phyloP scores from a whole-genome alignment of 1,140 invertebrate genomes.

The Monochamus saltuarius region DNA sequence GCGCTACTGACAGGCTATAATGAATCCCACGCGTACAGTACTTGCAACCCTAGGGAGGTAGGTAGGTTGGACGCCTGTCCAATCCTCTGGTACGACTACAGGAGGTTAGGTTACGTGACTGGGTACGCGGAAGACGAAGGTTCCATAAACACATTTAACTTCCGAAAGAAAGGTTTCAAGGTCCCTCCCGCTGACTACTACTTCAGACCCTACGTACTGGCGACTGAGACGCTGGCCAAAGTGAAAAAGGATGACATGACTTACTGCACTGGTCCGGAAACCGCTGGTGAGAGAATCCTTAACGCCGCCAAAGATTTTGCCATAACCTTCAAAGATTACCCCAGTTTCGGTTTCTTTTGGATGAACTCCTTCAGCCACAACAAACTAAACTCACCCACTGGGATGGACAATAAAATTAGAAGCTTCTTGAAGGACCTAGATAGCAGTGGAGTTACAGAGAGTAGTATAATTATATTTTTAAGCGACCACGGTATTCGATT shows the following conservation, averaged over 20 bases:
- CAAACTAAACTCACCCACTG: constrained; percentile 59
- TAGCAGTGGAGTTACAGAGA: constrained; percentile 54
- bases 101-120: constrained; percentile 61
- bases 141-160: constrained; percentile 65
- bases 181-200: constrained; percentile 75
- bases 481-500: constrained; percentile 88
- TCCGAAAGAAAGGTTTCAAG: constrained; percentile 61
- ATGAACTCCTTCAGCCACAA: constrained; percentile 67
- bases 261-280: constrained; percentile 58
- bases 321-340: constrained; percentile 56
- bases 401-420: constrained; percentile 58
- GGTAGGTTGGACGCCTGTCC: constrained; percentile 59
- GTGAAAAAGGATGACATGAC: constrained; percentile 46
- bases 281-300: constrained; percentile 58
- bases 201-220: constrained; percentile 64
- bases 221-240: constrained; percentile 57
- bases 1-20: constrained; percentile 65
- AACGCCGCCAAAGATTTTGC: constrained; percentile 63
- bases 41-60: constrained; percentile 56
- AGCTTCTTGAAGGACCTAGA: constrained; percentile 54
- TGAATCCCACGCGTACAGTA: constrained; percentile 51
- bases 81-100: constrained; percentile 65
- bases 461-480: constrained; percentile 66
- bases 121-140: constrained; percentile 65
- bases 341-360: constrained; percentile 72